A percentile compares a stretch with the other conserved stretches of the same genome.
phyloP scores from a whole-genome alignment of 2,797 vertebrate species.

The Rousettus madagascariensis region DNA sequence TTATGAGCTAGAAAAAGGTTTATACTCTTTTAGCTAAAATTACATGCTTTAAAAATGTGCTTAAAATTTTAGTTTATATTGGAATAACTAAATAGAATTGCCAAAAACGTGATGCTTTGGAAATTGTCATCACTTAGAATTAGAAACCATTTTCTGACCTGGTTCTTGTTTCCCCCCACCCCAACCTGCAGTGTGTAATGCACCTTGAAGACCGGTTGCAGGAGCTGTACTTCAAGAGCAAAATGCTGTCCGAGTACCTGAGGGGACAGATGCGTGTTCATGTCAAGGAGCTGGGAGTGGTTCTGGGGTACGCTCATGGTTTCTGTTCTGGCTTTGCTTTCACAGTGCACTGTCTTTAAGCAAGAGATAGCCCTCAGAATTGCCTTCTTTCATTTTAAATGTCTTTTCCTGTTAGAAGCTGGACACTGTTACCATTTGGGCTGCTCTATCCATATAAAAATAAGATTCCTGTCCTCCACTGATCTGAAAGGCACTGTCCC shows the following conservation, averaged over 20 bases:
- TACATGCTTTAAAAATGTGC: not conserved
- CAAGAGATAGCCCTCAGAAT: not conserved
- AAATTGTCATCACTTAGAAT: not conserved
- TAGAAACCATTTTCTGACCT: slow-evolving; percentile 41
- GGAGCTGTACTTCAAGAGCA: slow-evolving; percentile 99
- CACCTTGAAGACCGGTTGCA: slow-evolving; percentile 98
- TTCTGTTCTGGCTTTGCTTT: slow-evolving; percentile 25
- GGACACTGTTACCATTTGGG: not conserved
- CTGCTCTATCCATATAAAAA: not conserved
- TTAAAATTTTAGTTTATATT: slow-evolving; percentile 29
- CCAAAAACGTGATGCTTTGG: not conserved
- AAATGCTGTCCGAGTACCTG: slow-evolving; percentile 98
- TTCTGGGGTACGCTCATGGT: slow-evolving; percentile 91
- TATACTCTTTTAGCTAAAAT: not conserved
- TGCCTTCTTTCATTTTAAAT: not conserved
- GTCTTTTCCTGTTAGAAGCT: not conserved
- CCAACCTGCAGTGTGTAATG: slow-evolving; percentile 93
- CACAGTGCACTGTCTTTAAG: not conserved
- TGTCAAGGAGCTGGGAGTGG: slow-evolving; percentile 96
- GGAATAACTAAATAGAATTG: slow-evolving; percentile 39
- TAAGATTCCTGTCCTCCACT: not conserved
- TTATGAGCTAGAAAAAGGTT: slow-evolving; percentile 23
- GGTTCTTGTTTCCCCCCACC: slow-evolving; percentile 33
- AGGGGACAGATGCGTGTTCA: slow-evolving; percentile 98
- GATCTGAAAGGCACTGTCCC: not conserved